phyloP scores from a whole-genome alignment of 2,797 vertebrate species.

The Hippoglossus hippoglossus region DNA sequence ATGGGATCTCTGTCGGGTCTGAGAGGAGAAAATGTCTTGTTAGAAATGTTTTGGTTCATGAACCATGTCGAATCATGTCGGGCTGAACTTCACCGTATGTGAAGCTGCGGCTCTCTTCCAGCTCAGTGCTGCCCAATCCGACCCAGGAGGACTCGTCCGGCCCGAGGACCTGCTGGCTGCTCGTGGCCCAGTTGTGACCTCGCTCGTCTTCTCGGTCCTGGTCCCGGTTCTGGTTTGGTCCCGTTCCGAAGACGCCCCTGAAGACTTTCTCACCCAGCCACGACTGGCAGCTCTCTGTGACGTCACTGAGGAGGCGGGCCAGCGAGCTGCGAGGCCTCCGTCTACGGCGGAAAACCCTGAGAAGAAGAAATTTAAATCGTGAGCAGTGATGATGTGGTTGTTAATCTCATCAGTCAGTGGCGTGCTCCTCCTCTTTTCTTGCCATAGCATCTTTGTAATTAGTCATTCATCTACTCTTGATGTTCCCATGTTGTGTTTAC shows the following conservation, averaged over 20 bases:
- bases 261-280: slow-evolving; percentile 85
- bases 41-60: no score
- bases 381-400: neutral
- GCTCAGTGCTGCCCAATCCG: slow-evolving; percentile 51
- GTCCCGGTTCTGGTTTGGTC: slow-evolving; percentile 55
- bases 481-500: no score
- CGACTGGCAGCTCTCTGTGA: slow-evolving; percentile 81
- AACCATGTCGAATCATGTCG: no score
- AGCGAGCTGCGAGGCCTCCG: slow-evolving; percentile 82
- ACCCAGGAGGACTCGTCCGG: slow-evolving; percentile 61
- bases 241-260: slow-evolving; percentile 64
- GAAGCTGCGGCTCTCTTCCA: slow-evolving; percentile 62
- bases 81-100: slow-evolving; percentile 76
- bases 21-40: neutral
- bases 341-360: slow-evolving; percentile 88
- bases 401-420: no score
- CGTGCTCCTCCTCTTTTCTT: no score
- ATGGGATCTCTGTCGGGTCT: slow-evolving; percentile 74
- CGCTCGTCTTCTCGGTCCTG: slow-evolving; percentile 57
- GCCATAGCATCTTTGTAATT: no score
- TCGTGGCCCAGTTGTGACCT: slow-evolving; percentile 14
- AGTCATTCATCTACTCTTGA: no score
- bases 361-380: neutral
- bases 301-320: slow-evolving; percentile 81
- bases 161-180: neutral